Percentiles rank a stretch among this genome's conserved stretches.
phyloP scores from a whole-genome alignment of 2,888 invertebrate species.

The Nomada hirtipes region DNA sequence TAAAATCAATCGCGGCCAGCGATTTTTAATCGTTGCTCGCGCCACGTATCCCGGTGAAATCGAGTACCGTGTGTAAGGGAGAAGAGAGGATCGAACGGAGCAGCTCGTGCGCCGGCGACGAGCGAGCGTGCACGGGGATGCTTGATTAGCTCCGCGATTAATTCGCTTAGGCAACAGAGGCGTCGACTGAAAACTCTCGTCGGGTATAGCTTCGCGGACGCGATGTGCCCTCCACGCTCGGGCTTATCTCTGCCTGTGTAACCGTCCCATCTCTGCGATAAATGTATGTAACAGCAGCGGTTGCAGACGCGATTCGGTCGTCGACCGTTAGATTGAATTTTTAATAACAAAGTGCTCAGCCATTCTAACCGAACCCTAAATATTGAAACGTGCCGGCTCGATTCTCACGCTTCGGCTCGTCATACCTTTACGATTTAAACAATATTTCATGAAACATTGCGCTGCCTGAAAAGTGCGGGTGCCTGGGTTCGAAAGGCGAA shows the following conservation, averaged over 20 bases:
- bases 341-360: conserved; percentile 26
- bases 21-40: conserved; percentile 48
- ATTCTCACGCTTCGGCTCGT: too few relatives aligned
- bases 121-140: conserved; percentile 47
- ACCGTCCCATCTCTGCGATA: conserved; percentile 40
- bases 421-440: background rate
- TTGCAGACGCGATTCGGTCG: background rate
- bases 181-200: conserved; percentile 52
- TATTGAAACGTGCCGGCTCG: background rate
- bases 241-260: conserved; percentile 42
- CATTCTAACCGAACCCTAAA: background rate
- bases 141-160: conserved; percentile 58
- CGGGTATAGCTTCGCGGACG: conserved; percentile 50
- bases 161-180: conserved; percentile 57
- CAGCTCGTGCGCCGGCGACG: conserved; percentile 22
- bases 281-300: conserved; percentile 47
- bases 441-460: background rate
- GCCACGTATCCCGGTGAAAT: conserved; percentile 27
- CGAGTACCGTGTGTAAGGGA: conserved; percentile 6
- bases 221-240: conserved; percentile 37
- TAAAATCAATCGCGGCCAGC: conserved; percentile 55
- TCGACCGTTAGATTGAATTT: conserved; percentile 35
- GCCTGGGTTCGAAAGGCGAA: background rate
- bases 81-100: conserved; percentile 18
- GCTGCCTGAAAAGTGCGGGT: background rate